Evolutionary conservation across 2,113 vertebrate genomes (phyloP).

Genomic region (Fukomys damarensis): DNA sequence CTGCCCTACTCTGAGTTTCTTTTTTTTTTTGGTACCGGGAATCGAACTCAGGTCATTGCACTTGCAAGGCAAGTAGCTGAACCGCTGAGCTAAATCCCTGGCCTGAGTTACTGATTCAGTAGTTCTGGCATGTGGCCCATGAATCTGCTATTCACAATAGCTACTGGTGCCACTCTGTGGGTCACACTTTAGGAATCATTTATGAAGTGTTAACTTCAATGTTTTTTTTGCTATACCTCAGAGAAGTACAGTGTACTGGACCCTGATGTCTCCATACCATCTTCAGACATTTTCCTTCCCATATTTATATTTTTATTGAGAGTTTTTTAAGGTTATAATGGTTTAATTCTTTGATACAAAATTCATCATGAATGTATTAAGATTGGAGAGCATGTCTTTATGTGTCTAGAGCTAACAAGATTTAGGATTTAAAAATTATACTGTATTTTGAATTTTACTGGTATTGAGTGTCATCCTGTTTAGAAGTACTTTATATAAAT

Average conservation of each 20-base stretch:
- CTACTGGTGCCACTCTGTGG: not conserved
- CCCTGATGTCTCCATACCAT: not conserved
- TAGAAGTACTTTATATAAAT: not conserved
- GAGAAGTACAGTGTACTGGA: not conserved
- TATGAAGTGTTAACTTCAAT: not conserved
- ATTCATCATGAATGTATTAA: constrained; percentile 29
- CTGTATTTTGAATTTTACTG: not conserved
- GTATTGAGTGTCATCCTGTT: constrained; percentile 9
- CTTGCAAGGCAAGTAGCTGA: too few relatives aligned
- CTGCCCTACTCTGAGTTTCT: accelerated
- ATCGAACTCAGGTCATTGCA: too few relatives aligned
- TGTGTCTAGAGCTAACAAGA: constrained; percentile 2
- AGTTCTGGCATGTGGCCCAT: not conserved
- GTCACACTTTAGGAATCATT: not conserved
- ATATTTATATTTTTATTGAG: not conserved
- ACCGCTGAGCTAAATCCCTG: too few relatives aligned
- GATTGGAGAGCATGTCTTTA: constrained; percentile 27
- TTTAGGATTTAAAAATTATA: not conserved
- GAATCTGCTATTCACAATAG: not conserved
- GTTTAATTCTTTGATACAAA: not conserved
- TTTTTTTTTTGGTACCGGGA: too few relatives aligned
- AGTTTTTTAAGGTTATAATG: not conserved
- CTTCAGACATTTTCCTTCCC: not conserved
- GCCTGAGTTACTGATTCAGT: not conserved
- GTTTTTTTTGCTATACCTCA: not conserved